phyloP scores from a whole-genome alignment of 2,113 vertebrate species.

The Plecotus auritus region DNA sequence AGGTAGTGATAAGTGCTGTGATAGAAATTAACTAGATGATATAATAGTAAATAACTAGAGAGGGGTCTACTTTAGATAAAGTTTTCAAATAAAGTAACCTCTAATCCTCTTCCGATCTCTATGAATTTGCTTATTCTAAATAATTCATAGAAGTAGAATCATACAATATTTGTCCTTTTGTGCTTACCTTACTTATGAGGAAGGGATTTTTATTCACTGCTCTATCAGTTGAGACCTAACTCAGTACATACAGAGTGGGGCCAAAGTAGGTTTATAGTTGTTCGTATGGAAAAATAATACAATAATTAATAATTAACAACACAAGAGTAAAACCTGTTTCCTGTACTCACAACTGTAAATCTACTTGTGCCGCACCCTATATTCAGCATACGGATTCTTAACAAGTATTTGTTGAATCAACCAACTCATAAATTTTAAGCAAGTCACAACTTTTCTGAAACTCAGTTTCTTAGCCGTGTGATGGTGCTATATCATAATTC shows the following conservation, averaged over 20 bases:
- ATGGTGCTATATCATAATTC: neutral
- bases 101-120: neutral
- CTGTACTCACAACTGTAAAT: neutral
- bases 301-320: neutral
- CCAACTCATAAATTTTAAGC: neutral
- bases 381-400: neutral
- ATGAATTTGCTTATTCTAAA: neutral
- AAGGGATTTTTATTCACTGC: neutral
- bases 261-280: neutral
- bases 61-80: neutral
- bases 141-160: neutral
- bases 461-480: neutral
- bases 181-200: neutral
- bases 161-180: neutral
- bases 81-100: neutral
- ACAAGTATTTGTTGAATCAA: neutral
- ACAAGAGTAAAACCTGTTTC: neutral
- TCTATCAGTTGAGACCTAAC: neutral
- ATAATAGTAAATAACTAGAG: neutral
- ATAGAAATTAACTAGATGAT: constrained; percentile 2
- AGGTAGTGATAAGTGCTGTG: neutral
- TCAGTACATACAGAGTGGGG: neutral
- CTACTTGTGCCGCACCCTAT: neutral
- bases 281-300: neutral
- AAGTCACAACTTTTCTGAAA: neutral